Evolutionary conservation across 53 echinoderm and acorn worm species (phyloP), one percentile per base, ranked within the genome.

Genomic region (Luidia sarsii): DNA sequence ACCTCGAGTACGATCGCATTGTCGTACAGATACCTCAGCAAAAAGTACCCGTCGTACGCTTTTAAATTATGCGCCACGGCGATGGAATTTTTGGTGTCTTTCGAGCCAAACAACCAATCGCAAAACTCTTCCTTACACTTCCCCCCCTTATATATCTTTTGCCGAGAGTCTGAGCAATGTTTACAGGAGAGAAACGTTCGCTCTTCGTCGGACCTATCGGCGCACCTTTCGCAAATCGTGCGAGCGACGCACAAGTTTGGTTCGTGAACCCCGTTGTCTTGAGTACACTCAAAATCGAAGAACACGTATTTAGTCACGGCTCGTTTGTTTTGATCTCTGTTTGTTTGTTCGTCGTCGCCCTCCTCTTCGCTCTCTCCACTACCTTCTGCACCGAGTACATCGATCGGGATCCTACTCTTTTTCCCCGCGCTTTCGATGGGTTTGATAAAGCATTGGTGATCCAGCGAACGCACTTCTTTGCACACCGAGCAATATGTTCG

Each of bases 251-350:
- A 67, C 7, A 67, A 27, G 35, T 67, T 67, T 7, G 67, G 67
- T 67, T 34, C 28, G 48, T 67, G 67, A 7, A 24, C 35, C 13
- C 67, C 67, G 46, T 27, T 27, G 19, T 67, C 28, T 21, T 82
- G 68, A 14, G 37, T 67, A 23, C 82, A 82, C 25, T 82, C 82
- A 54, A 68, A 67, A 50, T 68, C 53, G 35, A 50, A 82, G 34
- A 82, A 82, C 15, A 79, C 57, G 48, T 62, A 79, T 24, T 28
- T 63, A 23, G 18, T 13, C 10, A 30, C 6, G 14, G 4, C 15
- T 73, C 28, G 7, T 10, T 7, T 10, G 4, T 25, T 25, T 15
- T 59, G 5, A 15, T 25, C 20, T 59, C 18, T 51, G 15, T 19
- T 6, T 41, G 6, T 41, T 11, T 41, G 6, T 7, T 41, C 41